Conservation (phyloP, 2,113 vertebrate genomes). For the Nestor notabilis region DNA sequence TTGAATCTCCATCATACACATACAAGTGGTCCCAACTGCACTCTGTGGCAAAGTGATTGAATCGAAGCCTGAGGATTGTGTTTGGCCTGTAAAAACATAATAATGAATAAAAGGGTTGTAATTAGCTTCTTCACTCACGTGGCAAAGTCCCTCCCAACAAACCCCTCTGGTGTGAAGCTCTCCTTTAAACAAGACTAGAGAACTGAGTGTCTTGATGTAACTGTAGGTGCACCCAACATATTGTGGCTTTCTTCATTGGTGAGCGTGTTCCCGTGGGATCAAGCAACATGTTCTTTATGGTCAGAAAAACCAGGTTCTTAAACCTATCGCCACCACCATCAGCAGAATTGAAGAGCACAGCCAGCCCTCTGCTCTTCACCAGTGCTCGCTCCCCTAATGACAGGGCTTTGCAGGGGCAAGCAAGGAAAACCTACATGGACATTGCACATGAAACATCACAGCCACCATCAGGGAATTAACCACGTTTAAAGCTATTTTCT, state of each 20-base stretch:
- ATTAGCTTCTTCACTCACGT: background rate
- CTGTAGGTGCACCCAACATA: background rate
- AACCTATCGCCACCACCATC: background rate
- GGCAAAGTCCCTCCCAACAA: background rate
- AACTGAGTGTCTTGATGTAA: background rate
- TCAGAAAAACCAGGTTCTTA: background rate
- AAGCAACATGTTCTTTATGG: background rate
- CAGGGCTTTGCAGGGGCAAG: background rate
- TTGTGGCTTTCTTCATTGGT: background rate
- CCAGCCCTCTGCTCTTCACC: background rate
- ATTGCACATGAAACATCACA: background rate
- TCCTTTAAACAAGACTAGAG: background rate
- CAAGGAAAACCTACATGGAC: background rate
- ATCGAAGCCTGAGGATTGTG: constrained; percentile 89
- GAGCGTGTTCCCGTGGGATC: background rate
- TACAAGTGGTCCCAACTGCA: constrained; percentile 99
- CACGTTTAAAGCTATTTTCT: background rate
- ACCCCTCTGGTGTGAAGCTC: background rate
- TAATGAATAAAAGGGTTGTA: background rate
- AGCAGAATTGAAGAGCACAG: background rate
- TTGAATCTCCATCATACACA: constrained; percentile 95
- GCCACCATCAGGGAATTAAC: background rate
- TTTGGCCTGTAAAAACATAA: constrained; percentile 81
- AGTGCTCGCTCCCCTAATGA: background rate
- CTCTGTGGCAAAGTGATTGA: constrained; percentile 97